Percentiles rank a stretch among this genome's conserved stretches.
These are phyloP conservation scores for fruit fly (Drosophila melanogaster) DNA, from an alignment of 1,140 invertebrate genomes.

Conservation along the genomic window Release_6_plus_ISO1_MT NT_033777.3:11124001-11124500, in stretches of 20 bases:
- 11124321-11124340: slow-evolving; percentile 74
- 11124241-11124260: slow-evolving; percentile 36
- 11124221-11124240: slow-evolving; percentile 8
- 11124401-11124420: slow-evolving; percentile 74
- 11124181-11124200: slow-evolving; percentile 63
- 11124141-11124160: slow-evolving; percentile 72
- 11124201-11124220: slow-evolving; percentile 66
- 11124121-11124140: slow-evolving; percentile 71
- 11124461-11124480: slow-evolving; percentile 59
- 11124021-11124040: slow-evolving; percentile 70
- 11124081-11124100: background rate
- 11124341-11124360: slow-evolving; percentile 83
- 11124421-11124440: slow-evolving; percentile 39
- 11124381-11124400: slow-evolving; percentile 81
- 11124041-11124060: slow-evolving; percentile 53
- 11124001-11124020: slow-evolving; percentile 38
- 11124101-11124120: slow-evolving; percentile 55
- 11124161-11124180: slow-evolving; percentile 41
- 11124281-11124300: slow-evolving; percentile 49
- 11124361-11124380: slow-evolving; percentile 84
- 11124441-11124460: slow-evolving; percentile 37
- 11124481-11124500: slow-evolving; percentile 53
- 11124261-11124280: slow-evolving; percentile 35
- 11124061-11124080: too few relatives aligned
- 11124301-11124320: slow-evolving; percentile 73